A percentile compares a stretch with the other conserved stretches of the same genome.
phyloP scores from a whole-genome alignment of 2,888 invertebrate species.

The Mythimna loreyi region DNA sequence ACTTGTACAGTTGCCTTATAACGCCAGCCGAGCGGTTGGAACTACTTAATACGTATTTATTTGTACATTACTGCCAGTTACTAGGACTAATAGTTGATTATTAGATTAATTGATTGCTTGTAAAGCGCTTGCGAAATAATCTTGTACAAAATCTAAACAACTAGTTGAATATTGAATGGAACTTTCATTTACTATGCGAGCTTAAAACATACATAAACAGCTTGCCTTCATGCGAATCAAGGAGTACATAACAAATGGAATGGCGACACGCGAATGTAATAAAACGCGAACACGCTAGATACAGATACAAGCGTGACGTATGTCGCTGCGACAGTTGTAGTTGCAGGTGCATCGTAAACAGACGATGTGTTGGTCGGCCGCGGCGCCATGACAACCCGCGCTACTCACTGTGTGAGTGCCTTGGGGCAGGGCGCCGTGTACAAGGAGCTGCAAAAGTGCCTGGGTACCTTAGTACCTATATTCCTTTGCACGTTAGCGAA shows the following conservation, averaged over 20 bases:
- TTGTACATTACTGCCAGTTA: conserved; percentile 1
- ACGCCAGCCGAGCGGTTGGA: conserved; percentile 4
- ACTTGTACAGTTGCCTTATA: conserved; percentile 8
- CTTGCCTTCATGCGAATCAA: not conserved
- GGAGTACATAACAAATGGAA: conserved; percentile 6
- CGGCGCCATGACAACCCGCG: conserved; percentile 3
- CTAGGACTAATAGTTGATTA: not conserved
- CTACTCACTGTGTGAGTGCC: not conserved
- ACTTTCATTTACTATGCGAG: not conserved
- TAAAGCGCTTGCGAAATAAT: not conserved
- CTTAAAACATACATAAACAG: not conserved
- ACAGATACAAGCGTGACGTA: not conserved
- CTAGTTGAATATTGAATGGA: not conserved
- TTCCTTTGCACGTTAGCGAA: too few species aligned
- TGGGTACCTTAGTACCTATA: too few species aligned
- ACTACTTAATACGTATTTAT: conserved; percentile 11
- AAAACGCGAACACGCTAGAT: not conserved
- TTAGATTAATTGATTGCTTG: conserved; percentile 9
- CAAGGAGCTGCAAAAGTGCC: too few species aligned
- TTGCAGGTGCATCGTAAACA: conserved; percentile 1
- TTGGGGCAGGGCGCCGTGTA: not conserved
- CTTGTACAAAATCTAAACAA: not conserved
- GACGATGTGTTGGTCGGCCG: not conserved
- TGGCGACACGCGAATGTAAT: not conserved
- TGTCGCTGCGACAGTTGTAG: not conserved